phyloP scores from a whole-genome alignment of 2,113 vertebrate species.

The Galemys pyrenaicus region DNA sequence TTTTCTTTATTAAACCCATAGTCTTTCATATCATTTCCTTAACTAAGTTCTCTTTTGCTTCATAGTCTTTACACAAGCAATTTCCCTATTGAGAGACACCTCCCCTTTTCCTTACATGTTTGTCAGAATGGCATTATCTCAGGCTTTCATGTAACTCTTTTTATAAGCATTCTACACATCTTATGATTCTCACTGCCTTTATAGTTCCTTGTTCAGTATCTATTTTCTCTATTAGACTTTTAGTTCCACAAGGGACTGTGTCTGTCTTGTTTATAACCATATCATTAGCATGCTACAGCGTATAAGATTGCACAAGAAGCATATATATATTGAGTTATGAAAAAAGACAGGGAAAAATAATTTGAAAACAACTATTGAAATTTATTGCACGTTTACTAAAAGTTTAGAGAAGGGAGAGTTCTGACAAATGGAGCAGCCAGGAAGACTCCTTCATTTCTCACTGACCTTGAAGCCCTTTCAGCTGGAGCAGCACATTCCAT shows the following conservation, averaged over 20 bases:
- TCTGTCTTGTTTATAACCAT: not conserved
- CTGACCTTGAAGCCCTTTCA: not conserved
- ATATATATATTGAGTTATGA: slow-evolving; percentile 25
- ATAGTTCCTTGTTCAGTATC: not conserved
- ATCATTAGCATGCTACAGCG: not conserved
- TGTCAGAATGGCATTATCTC: not conserved
- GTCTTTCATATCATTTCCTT: not conserved
- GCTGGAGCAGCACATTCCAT: not conserved
- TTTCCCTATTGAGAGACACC: not conserved
- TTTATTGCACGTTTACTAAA: not conserved
- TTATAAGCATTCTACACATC: not conserved
- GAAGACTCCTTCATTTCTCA: not conserved
- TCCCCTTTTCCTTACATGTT: not conserved
- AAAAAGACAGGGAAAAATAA: not conserved
- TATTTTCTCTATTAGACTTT: not conserved
- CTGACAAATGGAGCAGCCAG: not conserved
- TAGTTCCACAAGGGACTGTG: not conserved
- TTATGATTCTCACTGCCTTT: not conserved
- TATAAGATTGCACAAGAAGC: not conserved
- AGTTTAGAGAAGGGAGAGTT: not conserved
- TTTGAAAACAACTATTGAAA: not conserved
- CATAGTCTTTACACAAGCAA: not conserved
- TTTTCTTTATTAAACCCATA: not conserved
- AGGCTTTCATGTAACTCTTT: not conserved
- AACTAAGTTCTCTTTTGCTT: not conserved